Conservation (phyloP, 1,140 invertebrate species). For the Tenebrio molitor region DNA sequence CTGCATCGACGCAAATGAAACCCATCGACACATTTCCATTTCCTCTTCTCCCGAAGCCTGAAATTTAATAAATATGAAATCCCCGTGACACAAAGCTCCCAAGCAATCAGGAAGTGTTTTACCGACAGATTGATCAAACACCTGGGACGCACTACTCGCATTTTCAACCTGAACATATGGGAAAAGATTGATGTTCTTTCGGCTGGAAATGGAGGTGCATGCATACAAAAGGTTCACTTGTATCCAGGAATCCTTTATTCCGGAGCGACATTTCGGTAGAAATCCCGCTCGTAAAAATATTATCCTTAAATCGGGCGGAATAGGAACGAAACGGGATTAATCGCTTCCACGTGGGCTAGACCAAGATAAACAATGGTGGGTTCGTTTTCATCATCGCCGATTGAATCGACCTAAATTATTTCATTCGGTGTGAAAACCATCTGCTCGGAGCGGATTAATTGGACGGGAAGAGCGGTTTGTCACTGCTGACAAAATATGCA, state of each 20-base stretch:
- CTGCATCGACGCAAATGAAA: too few relatives aligned
- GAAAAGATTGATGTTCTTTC: constrained; percentile 54
- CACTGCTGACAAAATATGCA: background rate
- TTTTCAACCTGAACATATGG: constrained; percentile 55
- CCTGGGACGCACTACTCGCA: constrained; percentile 53
- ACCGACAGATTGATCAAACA: constrained; percentile 58
- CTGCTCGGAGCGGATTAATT: background rate
- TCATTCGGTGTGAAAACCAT: background rate
- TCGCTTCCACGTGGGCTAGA: background rate
- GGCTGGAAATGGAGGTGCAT: constrained; percentile 53
- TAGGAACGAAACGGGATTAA: background rate
- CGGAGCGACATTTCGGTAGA: background rate
- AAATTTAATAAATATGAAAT: constrained; percentile 50
- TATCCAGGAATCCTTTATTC: constrained; percentile 21
- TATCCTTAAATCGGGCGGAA: too few relatives aligned
- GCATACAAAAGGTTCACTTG: constrained; percentile 33
- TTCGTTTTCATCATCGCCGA: background rate
- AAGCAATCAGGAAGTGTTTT: constrained; percentile 52
- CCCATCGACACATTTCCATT: too few relatives aligned
- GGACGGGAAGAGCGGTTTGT: background rate
- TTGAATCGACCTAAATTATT: background rate
- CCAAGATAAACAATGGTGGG: too few relatives aligned
- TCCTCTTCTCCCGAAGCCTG: too few relatives aligned
- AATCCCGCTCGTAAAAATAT: background rate
- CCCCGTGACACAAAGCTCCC: constrained; percentile 45